Evolutionary conservation across 2,797 vertebrate genomes (phyloP), one percentile per base, ranked within the genome.

Genomic region (Epinephelus awoara): DNA sequence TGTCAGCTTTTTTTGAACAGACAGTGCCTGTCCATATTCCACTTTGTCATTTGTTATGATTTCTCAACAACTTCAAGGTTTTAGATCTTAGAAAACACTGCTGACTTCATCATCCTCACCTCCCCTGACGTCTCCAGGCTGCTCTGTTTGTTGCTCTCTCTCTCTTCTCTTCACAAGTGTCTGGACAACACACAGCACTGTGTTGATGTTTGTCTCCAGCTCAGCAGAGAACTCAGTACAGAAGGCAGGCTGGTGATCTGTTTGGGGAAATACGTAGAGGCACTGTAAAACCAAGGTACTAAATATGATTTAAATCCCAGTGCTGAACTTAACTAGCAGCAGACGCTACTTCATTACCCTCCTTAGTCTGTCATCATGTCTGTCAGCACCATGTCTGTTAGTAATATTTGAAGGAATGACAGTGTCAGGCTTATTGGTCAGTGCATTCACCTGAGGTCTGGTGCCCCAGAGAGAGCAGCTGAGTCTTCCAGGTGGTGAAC

Each of bases 181-280:
- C 93, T 99, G 98, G 44, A 98, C 94, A 2, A 96, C 96, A 93
- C 92, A 97, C 63, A 99, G 95, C 73, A 98, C 91, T 4, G 86
- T 87, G 82, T 7, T 96, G 88, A 99, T 97, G 86, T 94, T 95
- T 2, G 86, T 85, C 93, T 99, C 98, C 83, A 98, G 85, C 79
- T 96, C 94, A 19, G 93, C 89, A 2, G 96, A 97, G 91, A 98
- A 97, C 75, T 95, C 93, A 0, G 93, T 84, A 18, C 94, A 86
- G 89, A 97, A 97, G 2, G 84, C 21, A 0, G 88, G 67, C 46
- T 67, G 86, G 0, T 64, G 55, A 46, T 76, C 95, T 96, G 88
- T 4, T 29, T 21, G 1, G 10, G 25, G 23, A n/a, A 12, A 49
- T 2, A 17, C 18, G 14, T 7, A 29, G 6, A 62, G 56, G 40